phyloP scores from a whole-genome alignment of 92 coral and sea anemone genomes.

The Metridium senile region DNA sequence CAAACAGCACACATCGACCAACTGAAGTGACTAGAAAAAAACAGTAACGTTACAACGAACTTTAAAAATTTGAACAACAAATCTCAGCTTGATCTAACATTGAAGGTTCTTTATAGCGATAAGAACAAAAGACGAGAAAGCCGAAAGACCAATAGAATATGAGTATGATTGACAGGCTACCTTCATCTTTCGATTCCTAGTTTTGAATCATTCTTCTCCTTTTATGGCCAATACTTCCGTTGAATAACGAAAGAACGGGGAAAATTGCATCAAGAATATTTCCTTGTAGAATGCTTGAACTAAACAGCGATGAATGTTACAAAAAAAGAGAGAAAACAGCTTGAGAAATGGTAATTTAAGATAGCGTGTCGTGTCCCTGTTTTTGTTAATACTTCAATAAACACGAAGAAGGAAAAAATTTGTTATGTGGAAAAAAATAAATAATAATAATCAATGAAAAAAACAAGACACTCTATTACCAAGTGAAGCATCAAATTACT shows the following conservation, averaged over 20 bases:
- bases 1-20: too few relatives aligned
- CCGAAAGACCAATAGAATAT: too few relatives aligned
- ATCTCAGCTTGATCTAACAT: too few relatives aligned
- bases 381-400: neutral
- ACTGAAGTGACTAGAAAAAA: too few relatives aligned
- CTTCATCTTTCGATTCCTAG: conserved; percentile 7
- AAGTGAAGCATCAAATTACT: neutral
- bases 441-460: neutral
- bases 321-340: neutral
- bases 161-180: too few relatives aligned
- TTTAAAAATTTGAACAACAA: too few relatives aligned
- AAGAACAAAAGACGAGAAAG: too few relatives aligned
- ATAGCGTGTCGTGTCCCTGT: neutral
- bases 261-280: neutral
- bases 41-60: too few relatives aligned
- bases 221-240: conserved; percentile 21
- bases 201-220: neutral
- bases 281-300: conserved; percentile 4
- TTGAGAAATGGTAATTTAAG: neutral
- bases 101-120: too few relatives aligned
- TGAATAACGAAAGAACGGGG: conserved; percentile 32
- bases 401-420: neutral
- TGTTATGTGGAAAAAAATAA: neutral
- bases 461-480: neutral
- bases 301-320: neutral